A percentile compares a stretch with the other conserved stretches of the same genome.
phyloP scores from a whole-genome alignment of 2,888 invertebrate genomes.

The Melikaiella ostensackeni region DNA sequence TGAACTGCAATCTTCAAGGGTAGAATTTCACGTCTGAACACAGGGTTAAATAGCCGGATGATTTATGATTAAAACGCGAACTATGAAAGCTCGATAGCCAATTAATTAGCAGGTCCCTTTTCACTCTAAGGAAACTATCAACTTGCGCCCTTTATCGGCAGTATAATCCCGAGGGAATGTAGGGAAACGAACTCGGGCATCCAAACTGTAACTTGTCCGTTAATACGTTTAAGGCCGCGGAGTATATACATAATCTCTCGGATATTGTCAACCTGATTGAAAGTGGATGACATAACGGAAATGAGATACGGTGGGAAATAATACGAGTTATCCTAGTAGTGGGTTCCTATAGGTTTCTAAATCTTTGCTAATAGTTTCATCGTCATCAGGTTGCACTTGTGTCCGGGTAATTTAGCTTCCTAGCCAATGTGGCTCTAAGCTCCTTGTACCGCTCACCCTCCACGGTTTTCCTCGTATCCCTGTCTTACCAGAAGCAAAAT shows the following conservation, averaged over 20 bases:
- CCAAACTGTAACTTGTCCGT: background rate
- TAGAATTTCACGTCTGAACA: background rate
- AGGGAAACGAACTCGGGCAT: conserved; percentile 17
- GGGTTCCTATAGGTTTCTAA: conserved; percentile 59
- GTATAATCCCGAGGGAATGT: background rate
- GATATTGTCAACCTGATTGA: conserved; percentile 45
- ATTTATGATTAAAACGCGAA: conserved; percentile 24
- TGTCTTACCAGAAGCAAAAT: conserved; percentile 53
- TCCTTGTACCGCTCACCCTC: conserved; percentile 42
- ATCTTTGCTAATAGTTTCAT: conserved; percentile 70
- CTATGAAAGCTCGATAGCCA: conserved; percentile 19
- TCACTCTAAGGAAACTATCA: conserved; percentile 20
- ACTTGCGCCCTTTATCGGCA: conserved; percentile 29
- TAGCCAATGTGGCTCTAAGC: conserved; percentile 56
- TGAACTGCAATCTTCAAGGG: background rate
- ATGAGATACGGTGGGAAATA: conserved; percentile 36
- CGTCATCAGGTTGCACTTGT: conserved; percentile 48
- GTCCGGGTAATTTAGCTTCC: conserved; percentile 69
- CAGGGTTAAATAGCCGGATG: conserved; percentile 13
- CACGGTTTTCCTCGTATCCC: conserved; percentile 41
- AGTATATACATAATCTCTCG: conserved; percentile 11
- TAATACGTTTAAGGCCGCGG: conserved; percentile 4
- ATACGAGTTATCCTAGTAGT: conserved; percentile 21
- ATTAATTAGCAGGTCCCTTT: conserved; percentile 30
- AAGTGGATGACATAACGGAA: conserved; percentile 50